Base-by-base conservation (phyloP, 2,797 vertebrate species). In the Pangasius djambal region DNA sequence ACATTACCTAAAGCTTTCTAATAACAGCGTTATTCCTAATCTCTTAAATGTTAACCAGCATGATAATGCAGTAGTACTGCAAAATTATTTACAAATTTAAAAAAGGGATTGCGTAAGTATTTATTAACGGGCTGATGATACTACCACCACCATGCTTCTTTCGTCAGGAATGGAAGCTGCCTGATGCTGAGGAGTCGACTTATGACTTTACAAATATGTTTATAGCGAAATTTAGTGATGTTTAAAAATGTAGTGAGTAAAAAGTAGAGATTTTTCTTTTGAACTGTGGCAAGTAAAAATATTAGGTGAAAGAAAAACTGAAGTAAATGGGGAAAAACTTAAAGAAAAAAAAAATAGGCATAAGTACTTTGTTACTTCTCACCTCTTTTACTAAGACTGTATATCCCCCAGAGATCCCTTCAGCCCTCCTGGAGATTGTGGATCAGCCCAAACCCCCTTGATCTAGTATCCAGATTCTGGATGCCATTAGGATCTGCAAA, bases 341-440 rank as follows among this genome's bases (percentile, higher is more conserved):
- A 15, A n/a, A 18, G 0, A 15, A 6, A 50, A 13, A 31, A 12
- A 61, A 44, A 34, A 34, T 0, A 83, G 79, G 18, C 28, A 16
- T 37, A 28, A 50, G 40, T 83, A 63, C 81, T 63, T 83, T 34
- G 1, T 34, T 15, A 15, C 81, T 61, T 84, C 63, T 63, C 61
- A 65, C 15, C 28, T n/a, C 28, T n/a, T 28, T 44, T 31, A 37
- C 44, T 69, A 40, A 82, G 31, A 81, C 31, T 57, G 65, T 72
- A 48, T 55, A 82, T 77, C 37, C 81, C 65, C 78, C 83, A 67
- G 55, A 82, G 67, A 72, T 77, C 69, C n/a, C 0, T 52, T 61
- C 20, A 88, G 69, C 44, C 40, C 81, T 85, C 83, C 25, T 44
- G 74, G 37, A 78, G 72, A 67, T 34, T 65, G 72, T 75, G n/a